Evolutionary conservation across 2,113 vertebrate genomes (phyloP), one percentile per base, ranked within the genome.

Genomic region (Hippocampus barbouri): DNA sequence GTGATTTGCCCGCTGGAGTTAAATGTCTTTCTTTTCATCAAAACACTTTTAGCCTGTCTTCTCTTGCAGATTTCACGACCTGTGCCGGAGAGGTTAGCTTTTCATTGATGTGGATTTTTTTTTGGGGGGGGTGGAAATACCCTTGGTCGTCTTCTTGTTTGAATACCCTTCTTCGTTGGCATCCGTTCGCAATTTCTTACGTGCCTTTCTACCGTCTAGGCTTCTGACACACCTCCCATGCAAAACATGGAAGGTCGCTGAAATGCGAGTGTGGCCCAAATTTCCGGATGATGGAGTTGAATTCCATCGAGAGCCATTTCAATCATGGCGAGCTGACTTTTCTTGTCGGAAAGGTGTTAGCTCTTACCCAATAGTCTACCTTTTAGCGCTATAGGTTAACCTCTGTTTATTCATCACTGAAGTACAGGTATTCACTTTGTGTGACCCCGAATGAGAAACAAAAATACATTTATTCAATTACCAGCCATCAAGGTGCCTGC

Each of bases 401-500:
- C 43, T 45, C 11, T 45, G 43, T 45, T 45, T 45, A 12, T 27
- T 2, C 23, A 59, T 59, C 56, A 59, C 23, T 27, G 9, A 11
- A 59, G 23, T 56, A 9, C 56, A 25, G 56, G 56, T 27, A 59
- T 59, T 59, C 63, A 8, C 71, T 34, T 2, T 41, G 7, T 79
- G 73, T 65, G 8, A 5, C 45, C 67, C 21, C 66, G 80, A 77
- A 83, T 80, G 83, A 88, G 64, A 69, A 11, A 51, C 6, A 75
- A 40, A 38, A 43, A 49, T 61, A 67, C 80, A 74, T 83, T 87
- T 76, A 72, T 87, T 80, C 88, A 86, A 85, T 89, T 74, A 88
- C 74, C 81, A 74, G 72, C 79, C 78, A 77, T 79, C 78, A 79
- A 84, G 71, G 71, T 49, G 40, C 23, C 77, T 20, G 45, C 64